Percentiles rank a stretch among this genome's conserved stretches.
Evolutionary conservation across 2,888 invertebrate species (phyloP).

Genomic region (Limenitis camilla): DNA sequence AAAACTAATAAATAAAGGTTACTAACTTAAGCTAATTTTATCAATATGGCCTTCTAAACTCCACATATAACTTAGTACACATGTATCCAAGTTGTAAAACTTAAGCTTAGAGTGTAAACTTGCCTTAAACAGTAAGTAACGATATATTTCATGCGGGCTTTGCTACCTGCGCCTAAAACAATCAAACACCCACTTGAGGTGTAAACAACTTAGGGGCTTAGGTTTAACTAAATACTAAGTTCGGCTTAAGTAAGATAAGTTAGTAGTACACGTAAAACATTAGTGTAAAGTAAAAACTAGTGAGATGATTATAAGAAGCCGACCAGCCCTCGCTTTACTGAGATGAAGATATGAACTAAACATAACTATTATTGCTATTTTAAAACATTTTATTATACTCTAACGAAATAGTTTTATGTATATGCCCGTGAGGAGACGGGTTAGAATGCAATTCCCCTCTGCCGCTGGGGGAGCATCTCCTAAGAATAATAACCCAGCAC

Average conservation of each 20-base stretch:
- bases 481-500: too few relatives aligned
- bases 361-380: too few relatives aligned
- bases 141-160: constrained; percentile 68
- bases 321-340: too few relatives aligned
- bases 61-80: not conserved
- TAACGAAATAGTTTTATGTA: too few relatives aligned
- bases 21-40: too few relatives aligned
- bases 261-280: constrained; percentile 17
- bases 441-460: too few relatives aligned
- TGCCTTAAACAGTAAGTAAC: constrained; percentile 64
- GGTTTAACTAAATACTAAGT: constrained; percentile 69
- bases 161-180: constrained; percentile 70
- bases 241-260: constrained; percentile 67
- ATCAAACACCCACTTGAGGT: constrained; percentile 56
- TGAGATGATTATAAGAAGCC: too few relatives aligned
- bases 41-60: constrained; percentile 3
- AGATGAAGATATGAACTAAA: too few relatives aligned
- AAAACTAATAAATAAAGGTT: too few relatives aligned
- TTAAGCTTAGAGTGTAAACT: constrained; percentile 49
- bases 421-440: too few relatives aligned
- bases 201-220: constrained; percentile 41
- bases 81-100: constrained; percentile 57
- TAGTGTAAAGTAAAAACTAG: not conserved
- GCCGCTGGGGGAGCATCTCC: too few relatives aligned
- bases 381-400: too few relatives aligned